Conservation (phyloP, 2,113 vertebrate genomes). For the Climacteris rufus region DNA sequence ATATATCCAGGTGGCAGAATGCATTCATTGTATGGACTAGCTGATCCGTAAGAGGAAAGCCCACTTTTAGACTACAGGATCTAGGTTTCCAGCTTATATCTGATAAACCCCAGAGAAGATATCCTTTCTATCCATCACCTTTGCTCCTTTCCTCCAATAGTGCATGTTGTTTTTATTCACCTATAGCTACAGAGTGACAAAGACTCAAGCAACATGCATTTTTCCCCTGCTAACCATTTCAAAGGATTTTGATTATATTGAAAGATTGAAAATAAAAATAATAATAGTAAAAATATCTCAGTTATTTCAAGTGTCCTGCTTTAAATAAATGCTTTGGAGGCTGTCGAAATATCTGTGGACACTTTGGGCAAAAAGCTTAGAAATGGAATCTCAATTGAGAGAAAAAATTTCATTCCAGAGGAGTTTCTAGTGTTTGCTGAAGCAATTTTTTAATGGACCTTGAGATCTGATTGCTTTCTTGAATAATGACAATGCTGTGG, state of each 20-base stretch:
- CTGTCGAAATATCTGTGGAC: not conserved
- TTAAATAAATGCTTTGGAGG: not conserved
- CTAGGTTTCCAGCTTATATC: not conserved
- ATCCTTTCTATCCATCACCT: not conserved
- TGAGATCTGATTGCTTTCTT: not conserved
- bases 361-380: not conserved
- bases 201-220: not conserved
- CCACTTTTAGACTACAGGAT: not conserved
- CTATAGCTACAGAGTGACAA: not conserved
- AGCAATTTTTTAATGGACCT: not conserved
- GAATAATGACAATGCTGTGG: not conserved
- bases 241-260: not conserved
- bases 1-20: not conserved
- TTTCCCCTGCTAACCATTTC: not conserved
- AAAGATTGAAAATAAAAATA: not conserved
- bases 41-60: not conserved
- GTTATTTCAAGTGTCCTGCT: not conserved
- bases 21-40: not conserved
- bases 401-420: not conserved
- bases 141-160: not conserved
- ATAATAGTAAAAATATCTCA: not conserved
- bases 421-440: not conserved
- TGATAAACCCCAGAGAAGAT: not conserved
- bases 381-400: not conserved
- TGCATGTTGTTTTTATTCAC: not conserved